Conservation (phyloP, 2,888 invertebrate species). For the Drosophila hawaiiensis region DNA sequence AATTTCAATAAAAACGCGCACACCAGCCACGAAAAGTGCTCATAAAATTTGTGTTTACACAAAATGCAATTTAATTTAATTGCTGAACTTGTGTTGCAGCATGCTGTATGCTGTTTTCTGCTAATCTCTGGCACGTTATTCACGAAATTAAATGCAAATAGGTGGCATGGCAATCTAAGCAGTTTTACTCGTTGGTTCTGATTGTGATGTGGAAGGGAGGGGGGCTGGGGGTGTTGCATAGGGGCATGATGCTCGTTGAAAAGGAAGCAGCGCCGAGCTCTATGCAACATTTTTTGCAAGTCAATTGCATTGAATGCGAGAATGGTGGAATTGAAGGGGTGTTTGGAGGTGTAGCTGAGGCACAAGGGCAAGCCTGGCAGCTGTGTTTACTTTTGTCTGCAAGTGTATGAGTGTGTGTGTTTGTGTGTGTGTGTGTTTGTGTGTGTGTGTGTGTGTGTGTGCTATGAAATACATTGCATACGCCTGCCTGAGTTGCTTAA, state of each 20-base stretch:
- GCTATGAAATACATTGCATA: constrained; percentile 57
- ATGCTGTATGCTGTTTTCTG: constrained; percentile 13
- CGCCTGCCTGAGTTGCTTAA: constrained; percentile 77
- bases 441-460: constrained; percentile 34
- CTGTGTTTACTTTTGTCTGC: constrained; percentile 59
- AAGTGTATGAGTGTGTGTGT: constrained; percentile 26
- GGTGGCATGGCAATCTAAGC: constrained; percentile 17
- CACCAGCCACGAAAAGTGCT: constrained; percentile 42
- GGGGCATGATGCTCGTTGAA: constrained; percentile 13
- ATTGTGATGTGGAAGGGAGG: too few relatives aligned
- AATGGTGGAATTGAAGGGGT: not conserved
- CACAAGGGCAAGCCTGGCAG: constrained; percentile 60
- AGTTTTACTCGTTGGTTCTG: constrained; percentile 1
- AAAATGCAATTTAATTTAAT: constrained; percentile 67
- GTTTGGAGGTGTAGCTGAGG: not conserved
- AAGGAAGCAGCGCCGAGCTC: constrained; percentile 31
- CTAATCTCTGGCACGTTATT: constrained; percentile 54
- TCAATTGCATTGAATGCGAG: constrained; percentile 59
- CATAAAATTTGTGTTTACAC: constrained; percentile 57
- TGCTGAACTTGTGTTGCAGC: constrained; percentile 58
- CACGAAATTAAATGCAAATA: constrained; percentile 56
- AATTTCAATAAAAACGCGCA: constrained; percentile 72
- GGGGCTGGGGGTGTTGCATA: not conserved
- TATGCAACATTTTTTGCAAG: constrained; percentile 55
- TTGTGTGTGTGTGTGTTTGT: constrained; percentile 40